phyloP scores from a whole-genome alignment of 2,113 vertebrate genomes.

The Hypocryptadius cinnamomeus region DNA sequence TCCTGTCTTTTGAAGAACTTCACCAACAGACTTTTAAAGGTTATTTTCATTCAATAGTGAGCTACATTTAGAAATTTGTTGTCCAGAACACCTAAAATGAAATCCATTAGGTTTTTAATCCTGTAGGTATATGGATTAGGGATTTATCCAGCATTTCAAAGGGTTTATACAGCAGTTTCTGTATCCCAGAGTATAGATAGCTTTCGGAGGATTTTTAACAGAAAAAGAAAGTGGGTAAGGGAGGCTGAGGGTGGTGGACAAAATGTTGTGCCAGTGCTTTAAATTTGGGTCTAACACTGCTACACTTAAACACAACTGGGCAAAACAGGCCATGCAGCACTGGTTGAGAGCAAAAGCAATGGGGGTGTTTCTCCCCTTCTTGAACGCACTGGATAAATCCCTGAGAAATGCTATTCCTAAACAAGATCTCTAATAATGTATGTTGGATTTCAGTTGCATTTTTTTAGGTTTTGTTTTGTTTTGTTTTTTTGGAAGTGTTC shows the following conservation, averaged over 20 bases:
- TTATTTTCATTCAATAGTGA: slow-evolving; percentile 74
- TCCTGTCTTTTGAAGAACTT: slow-evolving; percentile 66
- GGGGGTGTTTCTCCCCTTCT: slow-evolving; percentile 1
- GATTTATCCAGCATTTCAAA: slow-evolving; percentile 74
- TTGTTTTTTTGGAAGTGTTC: neutral
- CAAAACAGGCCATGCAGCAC: neutral
- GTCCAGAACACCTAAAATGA: slow-evolving; percentile 64
- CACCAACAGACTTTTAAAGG: slow-evolving; percentile 74
- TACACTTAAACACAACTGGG: neutral
- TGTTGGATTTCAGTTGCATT: slow-evolving; percentile 46
- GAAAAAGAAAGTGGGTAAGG: neutral
- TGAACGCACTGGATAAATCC: slow-evolving; percentile 71
- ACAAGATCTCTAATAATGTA: slow-evolving; percentile 49
- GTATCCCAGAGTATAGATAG: neutral
- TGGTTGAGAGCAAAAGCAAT: neutral
- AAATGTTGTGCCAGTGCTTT: neutral
- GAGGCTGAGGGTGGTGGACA: neutral
- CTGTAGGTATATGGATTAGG: slow-evolving; percentile 58
- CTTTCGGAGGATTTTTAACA: neutral
- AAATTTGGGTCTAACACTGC: neutral
- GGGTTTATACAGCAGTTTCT: neutral
- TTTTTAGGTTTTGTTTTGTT: neutral
- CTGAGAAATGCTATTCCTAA: slow-evolving; percentile 62
- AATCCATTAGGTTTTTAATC: slow-evolving; percentile 67
- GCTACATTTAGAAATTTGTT: slow-evolving; percentile 64